Evolutionary conservation across 2,113 vertebrate genomes (phyloP).

Genomic region (Piaya cayana): DNA sequence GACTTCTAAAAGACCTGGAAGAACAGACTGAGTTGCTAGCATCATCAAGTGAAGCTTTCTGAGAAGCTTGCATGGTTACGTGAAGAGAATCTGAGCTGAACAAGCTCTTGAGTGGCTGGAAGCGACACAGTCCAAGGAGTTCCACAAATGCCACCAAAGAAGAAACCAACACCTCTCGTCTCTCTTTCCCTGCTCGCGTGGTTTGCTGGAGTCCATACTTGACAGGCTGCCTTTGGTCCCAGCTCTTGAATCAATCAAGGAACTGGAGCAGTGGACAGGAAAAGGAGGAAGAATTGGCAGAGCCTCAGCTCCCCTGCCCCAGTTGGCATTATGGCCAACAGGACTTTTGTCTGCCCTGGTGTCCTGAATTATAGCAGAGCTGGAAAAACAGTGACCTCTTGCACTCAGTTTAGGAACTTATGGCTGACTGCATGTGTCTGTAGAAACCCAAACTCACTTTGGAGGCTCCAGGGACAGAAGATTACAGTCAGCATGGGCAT

Average conservation of each 20-base stretch:
- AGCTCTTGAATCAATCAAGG: neutral
- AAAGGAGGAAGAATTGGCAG: neutral
- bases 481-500: neutral
- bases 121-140: neutral
- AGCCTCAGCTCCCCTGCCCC: neutral
- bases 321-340: neutral
- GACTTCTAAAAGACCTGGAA: neutral
- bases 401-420: neutral
- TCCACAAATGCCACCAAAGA: neutral
- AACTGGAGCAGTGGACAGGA: neutral
- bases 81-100: neutral
- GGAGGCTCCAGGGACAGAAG: neutral
- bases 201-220: neutral
- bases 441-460: neutral
- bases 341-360: neutral
- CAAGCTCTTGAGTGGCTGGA: neutral
- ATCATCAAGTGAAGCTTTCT: neutral
- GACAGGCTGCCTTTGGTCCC: neutral
- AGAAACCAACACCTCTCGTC: neutral
- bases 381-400: neutral
- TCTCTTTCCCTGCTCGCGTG: accelerated
- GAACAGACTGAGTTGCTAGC: neutral
- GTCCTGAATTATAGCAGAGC: neutral
- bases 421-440: neutral
- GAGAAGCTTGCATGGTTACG: neutral